Percentiles rank a stretch among this genome's conserved stretches.
These are phyloP conservation scores for Spisula subtruncata DNA, from an alignment of 2,888 invertebrate genomes.

Conservation along the genomic window DNA sequence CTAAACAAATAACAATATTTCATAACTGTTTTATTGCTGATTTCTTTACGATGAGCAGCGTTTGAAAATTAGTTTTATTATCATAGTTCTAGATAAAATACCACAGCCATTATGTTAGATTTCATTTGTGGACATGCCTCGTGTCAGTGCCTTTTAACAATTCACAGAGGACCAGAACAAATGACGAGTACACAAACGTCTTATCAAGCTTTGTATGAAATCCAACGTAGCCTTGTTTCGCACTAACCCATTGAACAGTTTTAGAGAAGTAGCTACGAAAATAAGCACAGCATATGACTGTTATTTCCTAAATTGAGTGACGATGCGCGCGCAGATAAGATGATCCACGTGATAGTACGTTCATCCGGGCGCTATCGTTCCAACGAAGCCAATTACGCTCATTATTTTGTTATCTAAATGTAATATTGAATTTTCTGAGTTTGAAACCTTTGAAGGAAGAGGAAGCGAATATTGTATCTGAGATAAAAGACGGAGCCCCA, in stretches of 20 bases:
- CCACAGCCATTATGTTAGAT: neutral
- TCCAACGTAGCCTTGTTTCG: too few species aligned
- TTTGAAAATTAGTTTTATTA: neutral
- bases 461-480: neutral
- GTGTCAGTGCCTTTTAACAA: neutral
- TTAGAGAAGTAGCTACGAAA: neutral
- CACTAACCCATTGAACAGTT: neutral
- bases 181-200: neutral
- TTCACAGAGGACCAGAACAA: neutral
- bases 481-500: slow-evolving; percentile 18
- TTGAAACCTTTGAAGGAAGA: slow-evolving; percentile 10
- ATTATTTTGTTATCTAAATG: slow-evolving; percentile 14
- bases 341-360: neutral
- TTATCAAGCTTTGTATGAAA: neutral
- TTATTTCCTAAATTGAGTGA: neutral
- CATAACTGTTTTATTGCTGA: slow-evolving; percentile 9
- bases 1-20: too few species aligned
- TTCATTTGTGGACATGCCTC: neutral
- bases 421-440: slow-evolving; percentile 25
- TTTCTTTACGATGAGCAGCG: neutral
- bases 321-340: slow-evolving; percentile 26
- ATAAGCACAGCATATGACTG: neutral
- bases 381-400: slow-evolving; percentile 16
- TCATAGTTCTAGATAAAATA: neutral
- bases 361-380: slow-evolving; percentile 5